Conservation (phyloP, 2,888 invertebrate genomes). For the Rotaria magnacalcarata region DNA sequence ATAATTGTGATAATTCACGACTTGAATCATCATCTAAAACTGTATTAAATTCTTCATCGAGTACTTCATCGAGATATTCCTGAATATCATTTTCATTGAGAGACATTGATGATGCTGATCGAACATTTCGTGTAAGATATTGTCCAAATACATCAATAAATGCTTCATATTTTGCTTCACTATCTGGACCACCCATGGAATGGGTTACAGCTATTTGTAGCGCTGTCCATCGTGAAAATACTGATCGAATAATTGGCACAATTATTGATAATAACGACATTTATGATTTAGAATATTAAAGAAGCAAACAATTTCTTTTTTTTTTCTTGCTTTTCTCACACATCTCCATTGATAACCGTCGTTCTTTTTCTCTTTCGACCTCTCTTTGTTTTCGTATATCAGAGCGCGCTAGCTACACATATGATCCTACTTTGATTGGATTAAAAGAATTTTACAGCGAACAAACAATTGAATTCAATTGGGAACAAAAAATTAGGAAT, state of each 20-base stretch:
- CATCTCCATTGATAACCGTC: background rate
- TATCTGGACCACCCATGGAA: background rate
- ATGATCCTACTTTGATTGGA: background rate
- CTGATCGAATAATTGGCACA: background rate
- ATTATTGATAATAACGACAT: background rate
- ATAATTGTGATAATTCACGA: background rate
- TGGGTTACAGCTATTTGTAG: background rate
- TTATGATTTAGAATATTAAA: background rate
- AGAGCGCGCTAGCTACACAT: background rate
- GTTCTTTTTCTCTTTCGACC: background rate
- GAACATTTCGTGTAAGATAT: conserved; percentile 6
- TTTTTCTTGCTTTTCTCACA: no score
- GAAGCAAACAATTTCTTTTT: no score
- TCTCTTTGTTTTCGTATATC: no score
- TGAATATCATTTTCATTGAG: background rate
- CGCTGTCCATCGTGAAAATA: conserved; percentile 6
- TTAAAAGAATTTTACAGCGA: background rate
- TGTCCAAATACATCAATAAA: background rate
- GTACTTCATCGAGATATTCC: background rate
- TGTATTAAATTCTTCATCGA: conserved; percentile 29
- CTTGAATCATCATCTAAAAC: conserved; percentile 25
- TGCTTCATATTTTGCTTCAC: conserved; percentile 3
- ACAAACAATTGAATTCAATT: background rate
- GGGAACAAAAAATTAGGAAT: background rate
- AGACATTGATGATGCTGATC: background rate